Evolutionary conservation across 2,113 vertebrate genomes (phyloP).

Genomic region (Sula dactylatra): DNA sequence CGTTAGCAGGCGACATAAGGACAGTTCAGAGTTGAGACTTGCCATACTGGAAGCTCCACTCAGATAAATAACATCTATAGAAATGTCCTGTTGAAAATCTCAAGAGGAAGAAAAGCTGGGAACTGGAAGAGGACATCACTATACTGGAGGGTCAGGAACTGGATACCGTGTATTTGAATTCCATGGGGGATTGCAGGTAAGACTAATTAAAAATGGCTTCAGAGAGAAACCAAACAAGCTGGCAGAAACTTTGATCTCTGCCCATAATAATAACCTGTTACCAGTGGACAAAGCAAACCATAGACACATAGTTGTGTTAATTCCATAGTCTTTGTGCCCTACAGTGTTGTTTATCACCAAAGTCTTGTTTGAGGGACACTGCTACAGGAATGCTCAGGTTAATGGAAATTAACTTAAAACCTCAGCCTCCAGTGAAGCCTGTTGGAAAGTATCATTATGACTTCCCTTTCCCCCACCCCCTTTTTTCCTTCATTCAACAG

Average conservation of each 20-base stretch:
- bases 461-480: rapidly evolving
- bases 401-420: neutral
- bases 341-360: neutral
- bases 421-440: neutral
- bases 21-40: neutral
- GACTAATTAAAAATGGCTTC: conserved; percentile 15
- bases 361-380: neutral
- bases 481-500: neutral
- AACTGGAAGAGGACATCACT: neutral
- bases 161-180: neutral
- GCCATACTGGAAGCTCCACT: neutral
- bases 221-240: neutral
- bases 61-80: neutral
- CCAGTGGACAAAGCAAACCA: neutral
- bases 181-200: neutral
- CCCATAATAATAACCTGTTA: neutral
- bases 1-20: neutral
- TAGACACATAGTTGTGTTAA: neutral
- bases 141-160: neutral
- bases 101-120: neutral
- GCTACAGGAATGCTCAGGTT: neutral
- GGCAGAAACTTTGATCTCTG: neutral
- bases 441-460: neutral
- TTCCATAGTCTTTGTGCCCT: neutral
- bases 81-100: neutral